Conservation (phyloP, 1,140 invertebrate genomes). For the Lamellibrachia luymesi region DNA sequence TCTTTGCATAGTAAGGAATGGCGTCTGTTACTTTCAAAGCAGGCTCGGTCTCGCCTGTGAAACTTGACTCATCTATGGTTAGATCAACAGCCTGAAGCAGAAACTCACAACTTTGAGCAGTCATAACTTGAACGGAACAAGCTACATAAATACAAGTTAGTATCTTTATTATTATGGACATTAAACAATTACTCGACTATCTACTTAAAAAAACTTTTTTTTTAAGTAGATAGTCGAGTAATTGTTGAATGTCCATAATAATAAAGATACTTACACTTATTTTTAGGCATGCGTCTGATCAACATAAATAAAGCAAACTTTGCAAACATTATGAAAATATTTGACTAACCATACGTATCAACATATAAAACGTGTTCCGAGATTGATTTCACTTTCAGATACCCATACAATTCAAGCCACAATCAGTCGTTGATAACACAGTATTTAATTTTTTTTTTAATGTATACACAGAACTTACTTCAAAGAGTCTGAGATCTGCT, state of each 20-base stretch:
- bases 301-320: not conserved
- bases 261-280: not conserved
- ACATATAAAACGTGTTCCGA: not conserved
- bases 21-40: slow-evolving; percentile 54
- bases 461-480: slow-evolving; percentile 59
- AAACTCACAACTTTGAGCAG: not conserved
- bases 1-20: slow-evolving; percentile 22
- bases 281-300: not conserved
- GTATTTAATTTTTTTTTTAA: not conserved
- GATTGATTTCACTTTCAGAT: not conserved
- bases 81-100: slow-evolving; percentile 68
- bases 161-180: not conserved
- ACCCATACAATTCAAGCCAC: not conserved
- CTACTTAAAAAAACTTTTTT: no score
- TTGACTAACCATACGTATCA: not conserved
- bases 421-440: not conserved
- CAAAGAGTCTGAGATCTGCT: slow-evolving; percentile 90
- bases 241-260: no score
- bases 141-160: not conserved
- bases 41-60: slow-evolving; percentile 85
- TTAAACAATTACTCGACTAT: no score
- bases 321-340: not conserved
- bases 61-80: slow-evolving; percentile 95
- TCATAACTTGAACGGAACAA: not conserved
- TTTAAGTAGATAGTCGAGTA: no score